Conservation (phyloP, 2,797 vertebrate genomes). For the Rhabdophis nuchalis region DNA sequence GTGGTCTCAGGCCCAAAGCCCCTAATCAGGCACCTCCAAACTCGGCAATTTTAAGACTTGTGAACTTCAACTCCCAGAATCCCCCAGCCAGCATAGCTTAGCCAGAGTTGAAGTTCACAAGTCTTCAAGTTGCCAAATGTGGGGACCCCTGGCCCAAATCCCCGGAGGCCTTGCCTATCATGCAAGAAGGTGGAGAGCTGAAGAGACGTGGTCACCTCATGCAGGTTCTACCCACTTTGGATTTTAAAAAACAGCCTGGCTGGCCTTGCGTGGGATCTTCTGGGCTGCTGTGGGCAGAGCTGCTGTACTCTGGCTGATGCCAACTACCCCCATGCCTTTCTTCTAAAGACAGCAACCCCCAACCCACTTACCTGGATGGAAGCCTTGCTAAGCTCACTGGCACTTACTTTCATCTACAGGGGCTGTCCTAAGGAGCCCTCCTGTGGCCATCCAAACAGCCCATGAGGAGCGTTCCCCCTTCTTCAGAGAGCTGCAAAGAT, state of each 20-base stretch:
- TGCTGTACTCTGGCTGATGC: background rate
- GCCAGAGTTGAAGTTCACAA: background rate
- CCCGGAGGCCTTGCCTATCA: background rate
- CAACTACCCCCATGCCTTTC: background rate
- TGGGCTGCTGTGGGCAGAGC: background rate
- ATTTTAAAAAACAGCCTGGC: background rate
- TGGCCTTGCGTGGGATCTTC: background rate
- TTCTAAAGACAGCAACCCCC: background rate
- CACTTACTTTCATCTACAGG: background rate
- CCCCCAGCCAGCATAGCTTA: background rate
- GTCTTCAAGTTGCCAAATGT: background rate
- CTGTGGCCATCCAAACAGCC: background rate
- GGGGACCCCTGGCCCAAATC: background rate
- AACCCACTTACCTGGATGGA: background rate
- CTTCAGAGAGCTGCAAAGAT: background rate
- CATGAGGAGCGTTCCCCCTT: background rate
- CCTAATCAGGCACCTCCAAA: background rate
- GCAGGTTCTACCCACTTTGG: background rate
- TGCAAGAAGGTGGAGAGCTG: background rate
- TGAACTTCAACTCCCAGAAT: background rate
- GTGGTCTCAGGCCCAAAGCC: background rate
- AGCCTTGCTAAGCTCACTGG: background rate
- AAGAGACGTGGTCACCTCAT: background rate
- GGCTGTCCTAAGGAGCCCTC: background rate
- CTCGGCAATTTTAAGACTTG: background rate